Evolutionary conservation across 2,888 invertebrate genomes (phyloP).

Genomic region (Coremacera marginata): DNA sequence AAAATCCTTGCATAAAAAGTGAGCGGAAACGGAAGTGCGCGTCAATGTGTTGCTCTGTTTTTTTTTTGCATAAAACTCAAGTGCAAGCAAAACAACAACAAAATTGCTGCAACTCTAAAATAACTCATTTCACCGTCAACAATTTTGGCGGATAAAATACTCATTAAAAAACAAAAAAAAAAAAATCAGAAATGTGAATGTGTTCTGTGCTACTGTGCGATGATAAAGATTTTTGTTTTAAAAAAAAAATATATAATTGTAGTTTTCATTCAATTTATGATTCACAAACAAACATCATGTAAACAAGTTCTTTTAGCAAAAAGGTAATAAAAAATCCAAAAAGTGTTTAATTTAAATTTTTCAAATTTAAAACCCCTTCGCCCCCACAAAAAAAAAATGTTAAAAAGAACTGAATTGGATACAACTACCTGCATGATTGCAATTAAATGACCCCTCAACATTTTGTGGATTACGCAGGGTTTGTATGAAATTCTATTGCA

Average conservation of each 20-base stretch:
- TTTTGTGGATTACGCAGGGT: constrained; percentile 26
- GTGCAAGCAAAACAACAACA: constrained; percentile 15
- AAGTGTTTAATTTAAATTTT: neutral
- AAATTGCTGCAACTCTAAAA: constrained; percentile 3
- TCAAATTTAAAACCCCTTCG: neutral
- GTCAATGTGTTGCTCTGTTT: neutral
- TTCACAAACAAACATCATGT: too few species aligned
- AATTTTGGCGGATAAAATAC: neutral
- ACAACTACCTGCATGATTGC: neutral
- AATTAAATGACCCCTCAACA: neutral
- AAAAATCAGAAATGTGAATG: constrained; percentile 9
- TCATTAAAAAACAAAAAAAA: constrained; percentile 15
- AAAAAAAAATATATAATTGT: neutral
- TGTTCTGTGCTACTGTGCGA: constrained; percentile 14
- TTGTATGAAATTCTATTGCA: neutral
- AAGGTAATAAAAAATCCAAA: neutral
- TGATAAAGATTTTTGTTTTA: neutral
- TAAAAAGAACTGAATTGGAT: neutral
- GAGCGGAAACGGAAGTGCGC: constrained; percentile 13
- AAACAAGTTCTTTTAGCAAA: too few species aligned
- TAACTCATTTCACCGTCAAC: too few species aligned
- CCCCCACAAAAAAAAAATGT: neutral
- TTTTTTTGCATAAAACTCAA: neutral
- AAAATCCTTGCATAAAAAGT: neutral
- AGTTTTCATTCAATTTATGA: too few species aligned